Evolutionary conservation across 2,888 invertebrate species (phyloP), one percentile per base, ranked within the genome.

Genomic region (Archips xylosteana): DNA sequence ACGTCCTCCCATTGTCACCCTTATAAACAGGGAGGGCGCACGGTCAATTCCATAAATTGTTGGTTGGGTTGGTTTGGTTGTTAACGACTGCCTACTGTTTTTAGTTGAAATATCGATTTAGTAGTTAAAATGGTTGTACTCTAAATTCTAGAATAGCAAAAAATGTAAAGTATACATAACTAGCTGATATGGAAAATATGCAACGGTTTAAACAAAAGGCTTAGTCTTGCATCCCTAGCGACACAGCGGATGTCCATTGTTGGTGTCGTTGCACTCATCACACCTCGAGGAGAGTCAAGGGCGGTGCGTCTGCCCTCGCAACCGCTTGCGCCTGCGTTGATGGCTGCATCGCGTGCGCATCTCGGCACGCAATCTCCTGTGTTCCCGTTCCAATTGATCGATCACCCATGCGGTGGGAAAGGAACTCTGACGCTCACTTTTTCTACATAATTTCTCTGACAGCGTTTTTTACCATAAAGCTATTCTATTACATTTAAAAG

Each of bases 231-330:
- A 15, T 47, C 45, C 32, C 69, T 36, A 63, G 54, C 9, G 62
- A 47, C 65, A 74, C 57, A 75, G 67, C 39, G 69, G 71, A 76
- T 73, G 72, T 70, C 23, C 63, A 68, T 47, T 62, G 65, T 70
- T 71, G 57, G 74, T 83, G 90, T 90, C 92, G 87, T 87, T 90
- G 91, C 86, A 86, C 92, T 83, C 80, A 70, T 72, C 80, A 79
- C 82, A 86, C 85, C 85, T 88, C 82, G 82, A 75, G 76, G 75
- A 80, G 80, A 90, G 89, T 91, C 90, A 92, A 92, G 92, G 92
- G 89, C 92, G 84, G 80, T 73, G 69, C 72, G 63, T 67, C 59
- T 62, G 70, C 61, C 61, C 61, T 54, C 65, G 32, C 63, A 54
- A 39, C 63, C 62, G 74, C 70, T 36, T 70, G 64, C 61, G 70